phyloP scores from a whole-genome alignment of 1,140 invertebrate genomes.

The Trachelipus rathkii region DNA sequence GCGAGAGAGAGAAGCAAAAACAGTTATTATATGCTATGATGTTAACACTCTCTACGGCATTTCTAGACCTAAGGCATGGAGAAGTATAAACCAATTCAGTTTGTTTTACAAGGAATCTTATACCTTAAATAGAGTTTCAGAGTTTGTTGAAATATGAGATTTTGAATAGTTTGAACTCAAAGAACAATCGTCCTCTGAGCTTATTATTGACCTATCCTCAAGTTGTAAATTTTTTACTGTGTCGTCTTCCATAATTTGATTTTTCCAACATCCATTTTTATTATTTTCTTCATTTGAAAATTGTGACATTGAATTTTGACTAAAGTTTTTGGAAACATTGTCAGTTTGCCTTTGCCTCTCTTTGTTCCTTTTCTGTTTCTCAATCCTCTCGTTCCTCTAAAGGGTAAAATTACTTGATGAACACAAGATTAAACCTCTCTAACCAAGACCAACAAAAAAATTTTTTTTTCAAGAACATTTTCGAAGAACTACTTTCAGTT shows the following conservation, averaged over 20 bases:
- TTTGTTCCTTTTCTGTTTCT: slow-evolving; percentile 36
- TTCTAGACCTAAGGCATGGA: neutral
- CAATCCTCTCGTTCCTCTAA: slow-evolving; percentile 39
- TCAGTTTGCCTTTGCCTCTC: slow-evolving; percentile 23
- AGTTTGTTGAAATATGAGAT: neutral
- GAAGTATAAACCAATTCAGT: too few species aligned
- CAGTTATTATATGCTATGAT: too few species aligned
- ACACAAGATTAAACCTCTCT: neutral
- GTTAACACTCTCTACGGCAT: neutral
- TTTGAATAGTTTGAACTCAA: slow-evolving; percentile 7
- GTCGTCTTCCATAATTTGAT: neutral
- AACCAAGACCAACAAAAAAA: neutral
- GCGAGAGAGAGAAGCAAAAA: too few species aligned
- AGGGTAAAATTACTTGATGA: slow-evolving; percentile 33
- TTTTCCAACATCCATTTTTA: neutral
- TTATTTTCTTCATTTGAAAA: neutral
- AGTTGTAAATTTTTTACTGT: neutral
- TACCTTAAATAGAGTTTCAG: neutral
- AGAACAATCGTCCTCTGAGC: neutral
- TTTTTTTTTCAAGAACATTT: neutral
- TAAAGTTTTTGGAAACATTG: neutral
- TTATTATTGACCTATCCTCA: neutral
- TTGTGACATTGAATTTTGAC: neutral
- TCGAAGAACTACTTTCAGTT: too few species aligned
- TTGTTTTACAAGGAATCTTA: neutral